phyloP scores from a whole-genome alignment of 2,888 invertebrate species.

The Ornithoptera alexandrae region DNA sequence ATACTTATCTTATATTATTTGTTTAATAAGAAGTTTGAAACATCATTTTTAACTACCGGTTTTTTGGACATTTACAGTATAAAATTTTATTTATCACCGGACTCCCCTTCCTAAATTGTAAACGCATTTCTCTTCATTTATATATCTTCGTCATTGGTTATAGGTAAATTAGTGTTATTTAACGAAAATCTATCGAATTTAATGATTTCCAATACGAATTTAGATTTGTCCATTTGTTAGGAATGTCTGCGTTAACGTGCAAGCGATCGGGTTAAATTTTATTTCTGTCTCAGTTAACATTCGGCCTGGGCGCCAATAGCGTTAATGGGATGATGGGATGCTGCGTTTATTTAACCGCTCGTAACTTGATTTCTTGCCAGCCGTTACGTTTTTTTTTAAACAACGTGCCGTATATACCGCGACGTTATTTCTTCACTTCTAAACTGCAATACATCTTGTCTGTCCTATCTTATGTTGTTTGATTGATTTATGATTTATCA shows the following conservation, averaged over 20 bases:
- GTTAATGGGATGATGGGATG: conserved; percentile 70
- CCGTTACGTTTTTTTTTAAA: conserved; percentile 61
- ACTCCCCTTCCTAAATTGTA: neutral
- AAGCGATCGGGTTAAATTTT: conserved; percentile 60
- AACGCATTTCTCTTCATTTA: neutral
- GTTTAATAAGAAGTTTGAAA: too few species aligned
- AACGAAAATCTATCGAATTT: neutral
- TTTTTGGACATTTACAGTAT: too few species aligned
- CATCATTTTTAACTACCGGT: neutral
- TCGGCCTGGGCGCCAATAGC: conserved; percentile 58
- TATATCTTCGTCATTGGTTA: neutral
- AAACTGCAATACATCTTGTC: conserved; percentile 47
- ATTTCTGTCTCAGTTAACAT: conserved; percentile 66
- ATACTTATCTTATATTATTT: neutral
- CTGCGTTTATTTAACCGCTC: conserved; percentile 75
- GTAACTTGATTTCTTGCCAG: conserved; percentile 68
- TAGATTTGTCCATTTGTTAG: conserved; percentile 19
- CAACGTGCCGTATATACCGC: conserved; percentile 49
- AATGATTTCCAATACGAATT: neutral
- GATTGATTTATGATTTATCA: conserved; percentile 37
- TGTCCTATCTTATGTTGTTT: conserved; percentile 41
- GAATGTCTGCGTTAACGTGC: conserved; percentile 37
- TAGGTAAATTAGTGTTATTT: conserved; percentile 1
- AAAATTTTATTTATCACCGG: too few species aligned
- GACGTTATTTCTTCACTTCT: conserved; percentile 47